Percentiles rank a stretch among this genome's conserved stretches.
phyloP scores from a whole-genome alignment of 2,888 invertebrate species.

The Cheilosia soror region DNA sequence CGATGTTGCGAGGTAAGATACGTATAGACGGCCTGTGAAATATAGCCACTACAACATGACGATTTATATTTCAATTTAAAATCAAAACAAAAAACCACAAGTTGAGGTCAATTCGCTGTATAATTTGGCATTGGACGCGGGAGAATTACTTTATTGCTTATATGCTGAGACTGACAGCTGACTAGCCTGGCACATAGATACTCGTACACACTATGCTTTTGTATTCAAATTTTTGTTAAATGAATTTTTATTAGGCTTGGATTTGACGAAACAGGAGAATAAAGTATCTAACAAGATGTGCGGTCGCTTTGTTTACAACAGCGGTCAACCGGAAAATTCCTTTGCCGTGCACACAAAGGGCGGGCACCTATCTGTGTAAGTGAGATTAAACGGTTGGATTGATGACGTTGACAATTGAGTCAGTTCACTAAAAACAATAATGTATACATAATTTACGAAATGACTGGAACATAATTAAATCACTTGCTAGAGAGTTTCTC shows the following conservation, averaged over 20 bases:
- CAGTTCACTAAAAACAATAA: too few relatives aligned
- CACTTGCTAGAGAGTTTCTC: too few relatives aligned
- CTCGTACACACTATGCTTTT: constrained; percentile 1
- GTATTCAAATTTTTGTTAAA: constrained; percentile 39
- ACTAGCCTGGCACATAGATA: not conserved
- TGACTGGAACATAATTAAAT: too few relatives aligned
- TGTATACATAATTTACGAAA: too few relatives aligned
- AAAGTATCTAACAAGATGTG: not conserved
- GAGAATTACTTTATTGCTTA: constrained; percentile 48
- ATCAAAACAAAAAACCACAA: constrained; percentile 8
- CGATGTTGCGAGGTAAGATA: constrained; percentile 15
- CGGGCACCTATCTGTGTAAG: not conserved
- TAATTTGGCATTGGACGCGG: constrained; percentile 50
- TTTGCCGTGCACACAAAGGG: constrained; percentile 20
- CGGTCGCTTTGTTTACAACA: constrained; percentile 15
- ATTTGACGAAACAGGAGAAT: not conserved
- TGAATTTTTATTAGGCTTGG: constrained; percentile 29
- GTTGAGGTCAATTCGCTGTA: constrained; percentile 46
- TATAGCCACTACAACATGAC: constrained; percentile 16
- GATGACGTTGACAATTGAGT: constrained; percentile 21
- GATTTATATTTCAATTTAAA: constrained; percentile 3
- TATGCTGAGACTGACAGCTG: constrained; percentile 23
- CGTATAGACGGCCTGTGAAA: not conserved
- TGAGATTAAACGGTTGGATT: constrained; percentile 11
- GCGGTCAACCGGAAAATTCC: constrained; percentile 44